Percentiles rank a stretch among this genome's conserved stretches.
These are phyloP conservation scores for Telmatochromis bifrenatus DNA, from an alignment of 2,113 vertebrate species.

Conservation along the genomic window DNA sequence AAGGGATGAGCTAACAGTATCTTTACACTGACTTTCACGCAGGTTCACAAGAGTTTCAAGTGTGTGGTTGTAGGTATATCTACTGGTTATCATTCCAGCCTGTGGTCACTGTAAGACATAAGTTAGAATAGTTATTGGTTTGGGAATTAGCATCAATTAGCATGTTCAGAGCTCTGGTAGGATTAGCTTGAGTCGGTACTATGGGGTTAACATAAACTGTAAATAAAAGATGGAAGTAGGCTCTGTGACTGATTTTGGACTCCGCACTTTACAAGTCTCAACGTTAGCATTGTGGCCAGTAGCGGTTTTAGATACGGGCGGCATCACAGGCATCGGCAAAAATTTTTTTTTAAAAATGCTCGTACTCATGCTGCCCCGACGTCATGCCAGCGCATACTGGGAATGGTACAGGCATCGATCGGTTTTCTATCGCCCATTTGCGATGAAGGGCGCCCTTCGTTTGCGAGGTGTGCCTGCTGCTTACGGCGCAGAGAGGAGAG, in stretches of 20 bases:
- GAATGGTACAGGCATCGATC: rapidly evolving
- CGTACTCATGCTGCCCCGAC: background rate
- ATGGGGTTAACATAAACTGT: background rate
- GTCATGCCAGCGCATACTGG: background rate
- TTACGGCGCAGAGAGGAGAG: rapidly evolving
- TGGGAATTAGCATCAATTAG: background rate
- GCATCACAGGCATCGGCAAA: background rate
- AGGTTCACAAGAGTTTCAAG: background rate
- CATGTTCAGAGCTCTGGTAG: rapidly evolving
- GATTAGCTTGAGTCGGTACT: background rate
- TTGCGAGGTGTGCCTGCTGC: background rate
- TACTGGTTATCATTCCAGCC: background rate
- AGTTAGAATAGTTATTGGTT: background rate
- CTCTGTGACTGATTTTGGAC: background rate
- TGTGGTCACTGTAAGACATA: too few species aligned
- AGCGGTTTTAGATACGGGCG: rapidly evolving
- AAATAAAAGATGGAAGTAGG: background rate
- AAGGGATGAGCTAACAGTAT: background rate
- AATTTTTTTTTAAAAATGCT: background rate
- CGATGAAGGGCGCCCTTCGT: rapidly evolving
- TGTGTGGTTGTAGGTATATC: background rate
- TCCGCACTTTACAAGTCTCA: rapidly evolving
- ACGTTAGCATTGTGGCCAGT: background rate
- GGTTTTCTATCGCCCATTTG: background rate
- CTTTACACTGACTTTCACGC: background rate